Evolutionary conservation across 2,797 vertebrate species (phyloP).

Genomic region (Aulostomus chinensis): DNA sequence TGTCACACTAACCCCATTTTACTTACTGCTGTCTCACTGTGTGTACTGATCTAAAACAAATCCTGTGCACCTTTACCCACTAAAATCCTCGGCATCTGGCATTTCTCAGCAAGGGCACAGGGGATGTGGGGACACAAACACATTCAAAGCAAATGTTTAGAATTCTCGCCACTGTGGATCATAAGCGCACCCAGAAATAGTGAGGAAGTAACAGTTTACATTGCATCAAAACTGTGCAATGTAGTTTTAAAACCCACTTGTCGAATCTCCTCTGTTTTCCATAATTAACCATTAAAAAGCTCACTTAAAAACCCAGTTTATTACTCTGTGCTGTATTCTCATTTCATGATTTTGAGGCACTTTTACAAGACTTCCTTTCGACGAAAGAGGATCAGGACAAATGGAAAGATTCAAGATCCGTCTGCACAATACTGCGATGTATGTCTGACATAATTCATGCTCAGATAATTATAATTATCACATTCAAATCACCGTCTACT

Average conservation of each 20-base stretch:
- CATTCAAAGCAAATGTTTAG: conserved; percentile 66
- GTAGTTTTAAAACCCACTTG: conserved; percentile 42
- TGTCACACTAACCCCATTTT: conserved; percentile 58
- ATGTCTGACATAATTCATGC: too few species aligned
- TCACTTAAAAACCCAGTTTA: conserved; percentile 23
- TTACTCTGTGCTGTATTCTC: conserved; percentile 19
- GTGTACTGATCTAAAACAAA: not conserved
- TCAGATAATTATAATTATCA: too few species aligned
- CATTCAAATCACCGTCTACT: too few species aligned
- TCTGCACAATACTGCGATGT: too few species aligned
- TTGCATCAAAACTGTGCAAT: conserved; percentile 36
- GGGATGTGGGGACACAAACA: conserved; percentile 14
- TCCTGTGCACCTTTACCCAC: conserved; percentile 3
- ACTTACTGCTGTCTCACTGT: conserved; percentile 29
- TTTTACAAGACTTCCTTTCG: conserved; percentile 1
- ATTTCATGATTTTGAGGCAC: not conserved
- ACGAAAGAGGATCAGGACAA: too few species aligned
- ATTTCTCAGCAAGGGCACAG: conserved; percentile 54
- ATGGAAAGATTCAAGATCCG: too few species aligned
- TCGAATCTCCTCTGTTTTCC: conserved; percentile 29
- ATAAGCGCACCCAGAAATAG: conserved; percentile 29
- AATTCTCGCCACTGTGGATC: conserved; percentile 60
- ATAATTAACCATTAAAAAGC: conserved; percentile 23
- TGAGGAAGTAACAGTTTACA: conserved; percentile 57
- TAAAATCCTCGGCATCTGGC: conserved; percentile 57